phyloP scores from a whole-genome alignment of 2,888 invertebrate species.

The Rosalia funebris region DNA sequence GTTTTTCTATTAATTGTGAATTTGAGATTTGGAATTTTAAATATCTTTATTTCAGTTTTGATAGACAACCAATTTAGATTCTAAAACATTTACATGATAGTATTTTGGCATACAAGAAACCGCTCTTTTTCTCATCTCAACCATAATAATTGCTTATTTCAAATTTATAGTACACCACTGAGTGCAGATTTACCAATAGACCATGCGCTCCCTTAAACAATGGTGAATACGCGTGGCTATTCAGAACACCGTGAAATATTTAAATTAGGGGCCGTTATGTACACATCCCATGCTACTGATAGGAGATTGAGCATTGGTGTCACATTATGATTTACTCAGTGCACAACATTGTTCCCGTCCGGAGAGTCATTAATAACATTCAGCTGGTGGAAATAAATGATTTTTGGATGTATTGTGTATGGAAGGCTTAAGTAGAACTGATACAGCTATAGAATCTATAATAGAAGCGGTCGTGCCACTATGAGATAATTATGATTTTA shows the following conservation, averaged over 20 bases:
- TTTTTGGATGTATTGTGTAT: slow-evolving; percentile 9
- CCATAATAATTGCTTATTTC: too few relatives aligned
- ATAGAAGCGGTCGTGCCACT: too few relatives aligned
- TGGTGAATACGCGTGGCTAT: slow-evolving; percentile 50
- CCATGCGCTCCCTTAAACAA: slow-evolving; percentile 32
- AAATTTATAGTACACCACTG: slow-evolving; percentile 8
- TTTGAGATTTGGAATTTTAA: too few relatives aligned
- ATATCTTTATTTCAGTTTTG: too few relatives aligned
- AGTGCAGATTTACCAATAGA: neutral
- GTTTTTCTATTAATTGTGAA: too few relatives aligned
- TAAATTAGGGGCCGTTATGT: slow-evolving; percentile 61
- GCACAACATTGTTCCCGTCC: slow-evolving; percentile 52
- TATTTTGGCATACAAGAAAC: too few relatives aligned
- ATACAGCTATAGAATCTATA: slow-evolving; percentile 4
- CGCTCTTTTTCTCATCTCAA: too few relatives aligned
- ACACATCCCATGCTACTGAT: slow-evolving; percentile 58
- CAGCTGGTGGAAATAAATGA: slow-evolving; percentile 30
- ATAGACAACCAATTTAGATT: too few relatives aligned
- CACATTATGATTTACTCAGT: slow-evolving; percentile 55
- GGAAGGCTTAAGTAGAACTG: slow-evolving; percentile 4
- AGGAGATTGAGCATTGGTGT: slow-evolving; percentile 53
- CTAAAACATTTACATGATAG: too few relatives aligned
- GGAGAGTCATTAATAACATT: slow-evolving; percentile 49
- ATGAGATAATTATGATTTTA: too few relatives aligned
- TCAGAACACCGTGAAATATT: slow-evolving; percentile 60